Evolutionary conservation across 2,797 vertebrate species (phyloP), one percentile per base, ranked within the genome.

Genomic region (Microctenopoma stevenorrisi): DNA sequence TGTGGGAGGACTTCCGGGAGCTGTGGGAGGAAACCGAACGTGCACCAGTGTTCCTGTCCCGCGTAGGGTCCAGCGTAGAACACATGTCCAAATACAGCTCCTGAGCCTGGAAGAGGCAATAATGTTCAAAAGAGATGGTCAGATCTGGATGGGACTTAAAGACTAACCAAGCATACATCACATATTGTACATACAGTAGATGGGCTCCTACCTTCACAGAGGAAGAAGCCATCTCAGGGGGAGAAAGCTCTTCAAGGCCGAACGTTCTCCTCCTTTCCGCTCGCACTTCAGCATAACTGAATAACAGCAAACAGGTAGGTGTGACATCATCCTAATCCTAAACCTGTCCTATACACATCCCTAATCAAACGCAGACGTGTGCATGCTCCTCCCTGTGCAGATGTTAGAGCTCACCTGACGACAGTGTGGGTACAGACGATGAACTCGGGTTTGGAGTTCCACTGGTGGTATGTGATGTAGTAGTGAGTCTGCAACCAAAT

Each of bases 391-490:
- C 47, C 12, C 22, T 42, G 10, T 15, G 28, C n/a, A 48, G 33
- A 10, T 10, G 2, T 50, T 11, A 60, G 18, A 68, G 14, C 71
- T 59, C 92, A 96, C 95, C 95, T 95, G 83, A 96, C 94, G 7
- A 96, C 95, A 18, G 92, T 95, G 86, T 96, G 94, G 40, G 94
- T 96, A 66, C 95, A 96, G 83, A 96, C 95, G 5, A 96, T 96
- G 86, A 96, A 97, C 91, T 97, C 95, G 0, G 96, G 95, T 78
- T 96, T 96, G 90, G 95, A 98, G 86, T 96, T 98, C 96, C 96
- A 98, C 90, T 98, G 96, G 86, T 97, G 95, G 87, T 95, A 97
- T 9, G 95, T 96, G 83, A 95, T 95, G 91, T 96, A 97, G 90
- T 96, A 96, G 66, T 96, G 95, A 15, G 95, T 96, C 91, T 97